phyloP scores from a whole-genome alignment of 2,797 vertebrate species.

The Myripristis jacobus region DNA sequence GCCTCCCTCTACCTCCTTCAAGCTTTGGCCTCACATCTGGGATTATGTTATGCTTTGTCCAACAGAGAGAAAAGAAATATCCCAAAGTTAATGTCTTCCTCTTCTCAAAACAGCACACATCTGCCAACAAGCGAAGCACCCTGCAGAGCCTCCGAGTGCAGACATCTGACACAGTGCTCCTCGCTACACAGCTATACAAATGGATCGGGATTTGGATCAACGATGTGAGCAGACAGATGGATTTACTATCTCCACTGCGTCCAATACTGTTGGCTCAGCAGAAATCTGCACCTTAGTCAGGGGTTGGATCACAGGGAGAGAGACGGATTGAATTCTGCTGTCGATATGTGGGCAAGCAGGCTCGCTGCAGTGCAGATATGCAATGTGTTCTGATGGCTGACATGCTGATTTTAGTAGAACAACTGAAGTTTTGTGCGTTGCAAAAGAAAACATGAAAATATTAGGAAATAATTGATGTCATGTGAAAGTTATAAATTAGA shows the following conservation, averaged over 20 bases:
- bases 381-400: constrained; percentile 7
- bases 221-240: constrained; percentile 56
- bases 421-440: no score
- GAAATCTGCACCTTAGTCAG: constrained; percentile 61
- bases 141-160: constrained; percentile 15
- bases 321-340: constrained; percentile 62
- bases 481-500: not conserved
- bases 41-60: constrained; percentile 27
- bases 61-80: constrained; percentile 36
- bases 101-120: constrained; percentile 12
- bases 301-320: constrained; percentile 37
- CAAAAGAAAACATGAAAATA: no score
- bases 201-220: constrained; percentile 53
- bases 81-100: constrained; percentile 27
- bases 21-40: constrained; percentile 36
- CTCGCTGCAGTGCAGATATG: constrained; percentile 44
- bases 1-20: constrained; percentile 4
- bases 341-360: constrained; percentile 46
- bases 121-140: constrained; percentile 19
- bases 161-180: constrained; percentile 30
- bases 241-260: constrained; percentile 69
- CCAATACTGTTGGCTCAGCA: constrained; percentile 61
- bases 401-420: constrained; percentile 29
- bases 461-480: not conserved
- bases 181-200: constrained; percentile 14